These are phyloP conservation scores for Pollachius pollachius DNA, from an alignment of 2,113 vertebrate genomes.

Conservation along the genomic window DNA sequence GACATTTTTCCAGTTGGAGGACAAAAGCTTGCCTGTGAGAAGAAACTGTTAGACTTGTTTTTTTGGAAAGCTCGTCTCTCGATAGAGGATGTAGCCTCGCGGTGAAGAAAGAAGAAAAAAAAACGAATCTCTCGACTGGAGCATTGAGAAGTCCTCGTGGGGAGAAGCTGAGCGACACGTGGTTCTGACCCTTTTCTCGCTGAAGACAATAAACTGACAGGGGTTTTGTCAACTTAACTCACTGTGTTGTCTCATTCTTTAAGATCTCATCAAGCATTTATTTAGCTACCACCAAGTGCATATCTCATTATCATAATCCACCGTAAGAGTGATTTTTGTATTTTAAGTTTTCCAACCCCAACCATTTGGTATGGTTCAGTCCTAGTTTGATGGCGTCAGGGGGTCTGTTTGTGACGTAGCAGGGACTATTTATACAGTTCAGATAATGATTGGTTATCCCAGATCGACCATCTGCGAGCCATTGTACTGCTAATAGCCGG, in stretches of 20 bases:
- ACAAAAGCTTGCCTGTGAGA: constrained; percentile 68
- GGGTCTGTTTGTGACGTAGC: background rate
- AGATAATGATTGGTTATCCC: constrained; percentile 10
- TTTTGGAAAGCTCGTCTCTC: constrained; percentile 45
- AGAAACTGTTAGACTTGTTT: constrained; percentile 60
- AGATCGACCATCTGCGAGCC: constrained; percentile 26
- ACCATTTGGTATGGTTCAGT: background rate
- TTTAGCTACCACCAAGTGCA: background rate
- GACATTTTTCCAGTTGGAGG: constrained; percentile 70
- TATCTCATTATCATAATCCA: background rate
- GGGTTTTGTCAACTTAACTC: constrained; percentile 65
- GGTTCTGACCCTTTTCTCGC: constrained; percentile 69
- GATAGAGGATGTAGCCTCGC: constrained; percentile 55
- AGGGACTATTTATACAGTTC: constrained; percentile 2
- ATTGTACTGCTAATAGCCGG: constrained; percentile 35
- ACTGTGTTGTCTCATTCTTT: constrained; percentile 5
- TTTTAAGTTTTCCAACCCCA: background rate
- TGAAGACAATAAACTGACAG: constrained; percentile 76
- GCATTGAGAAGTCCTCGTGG: constrained; percentile 52
- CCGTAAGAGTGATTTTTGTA: background rate
- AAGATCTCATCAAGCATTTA: background rate
- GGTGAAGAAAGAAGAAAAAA: constrained; percentile 12
- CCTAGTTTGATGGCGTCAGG: too few species aligned
- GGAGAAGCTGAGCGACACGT: constrained; percentile 67
- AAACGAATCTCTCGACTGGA: constrained; percentile 35